Percentiles rank a stretch among this genome's conserved stretches.
Conservation (phyloP, 1,140 invertebrate species). For the Penaeus japonicus region DNA sequence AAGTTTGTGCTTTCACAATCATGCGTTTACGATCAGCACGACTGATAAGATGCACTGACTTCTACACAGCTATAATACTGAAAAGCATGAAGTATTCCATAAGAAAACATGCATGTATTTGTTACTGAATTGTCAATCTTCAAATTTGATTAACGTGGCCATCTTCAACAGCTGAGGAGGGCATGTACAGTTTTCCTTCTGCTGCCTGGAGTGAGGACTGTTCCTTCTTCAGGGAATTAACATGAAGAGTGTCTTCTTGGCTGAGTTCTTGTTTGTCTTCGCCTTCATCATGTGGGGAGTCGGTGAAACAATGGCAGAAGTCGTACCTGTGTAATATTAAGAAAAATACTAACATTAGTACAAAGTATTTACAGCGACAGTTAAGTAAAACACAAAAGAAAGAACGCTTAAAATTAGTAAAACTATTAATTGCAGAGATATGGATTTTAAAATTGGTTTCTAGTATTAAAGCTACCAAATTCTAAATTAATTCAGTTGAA, state of each 20-base stretch:
- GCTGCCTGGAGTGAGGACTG: conserved; percentile 3
- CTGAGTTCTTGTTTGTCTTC: neutral
- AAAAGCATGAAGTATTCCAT: no score
- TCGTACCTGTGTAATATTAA: conserved; percentile 3
- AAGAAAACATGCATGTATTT: no score
- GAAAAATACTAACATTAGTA: no score
- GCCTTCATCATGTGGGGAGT: neutral
- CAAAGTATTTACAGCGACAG: no score
- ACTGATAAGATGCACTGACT: no score
- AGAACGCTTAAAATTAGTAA: neutral
- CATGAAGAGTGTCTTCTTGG: neutral
- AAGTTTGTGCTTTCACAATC: no score
- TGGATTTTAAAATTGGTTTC: neutral
- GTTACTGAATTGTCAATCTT: no score
- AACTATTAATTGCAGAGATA: neutral
- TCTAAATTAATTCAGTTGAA: neutral
- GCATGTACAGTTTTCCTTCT: conserved; percentile 27
- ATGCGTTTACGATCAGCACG: no score
- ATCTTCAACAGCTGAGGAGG: neutral
- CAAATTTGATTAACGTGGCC: no score
- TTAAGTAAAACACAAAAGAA: no score
- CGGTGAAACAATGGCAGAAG: conserved; percentile 26
- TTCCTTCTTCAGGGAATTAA: neutral
- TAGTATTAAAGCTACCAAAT: neutral
- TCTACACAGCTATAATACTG: no score